phyloP scores from a whole-genome alignment of 2,113 vertebrate genomes.

The Oncorhynchus nerka region DNA sequence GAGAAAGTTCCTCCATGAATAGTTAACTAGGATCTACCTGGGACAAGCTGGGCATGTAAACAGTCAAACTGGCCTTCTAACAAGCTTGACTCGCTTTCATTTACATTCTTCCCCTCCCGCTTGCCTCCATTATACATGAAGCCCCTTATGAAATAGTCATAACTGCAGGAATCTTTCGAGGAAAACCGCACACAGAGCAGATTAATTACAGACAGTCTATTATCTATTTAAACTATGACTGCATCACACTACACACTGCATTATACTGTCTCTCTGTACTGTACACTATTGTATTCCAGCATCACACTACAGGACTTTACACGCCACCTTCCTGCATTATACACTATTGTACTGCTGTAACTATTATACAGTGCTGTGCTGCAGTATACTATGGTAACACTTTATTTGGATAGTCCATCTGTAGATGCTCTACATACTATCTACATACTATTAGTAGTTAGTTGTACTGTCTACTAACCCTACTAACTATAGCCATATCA shows the following conservation, averaged over 20 bases:
- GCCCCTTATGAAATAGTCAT: slow-evolving; percentile 62
- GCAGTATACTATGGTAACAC: background rate
- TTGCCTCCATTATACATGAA: slow-evolving; percentile 62
- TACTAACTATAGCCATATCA: background rate
- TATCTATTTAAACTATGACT: slow-evolving; percentile 33
- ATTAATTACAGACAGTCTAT: slow-evolving; percentile 48
- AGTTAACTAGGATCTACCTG: slow-evolving; percentile 61
- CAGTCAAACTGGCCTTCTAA: slow-evolving; percentile 63
- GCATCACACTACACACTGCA: slow-evolving; percentile 7
- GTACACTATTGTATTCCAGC: background rate
- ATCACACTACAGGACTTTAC: background rate
- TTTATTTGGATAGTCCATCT: no score
- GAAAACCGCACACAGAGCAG: slow-evolving; percentile 38
- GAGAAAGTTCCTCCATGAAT: slow-evolving; percentile 61
- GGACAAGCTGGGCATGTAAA: slow-evolving; percentile 64
- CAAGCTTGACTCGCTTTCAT: slow-evolving; percentile 57
- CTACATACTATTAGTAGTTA: background rate
- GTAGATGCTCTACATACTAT: no score
- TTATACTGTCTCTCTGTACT: background rate
- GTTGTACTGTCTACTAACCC: background rate
- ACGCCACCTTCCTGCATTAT: background rate
- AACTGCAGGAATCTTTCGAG: slow-evolving; percentile 52
- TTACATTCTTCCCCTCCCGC: slow-evolving; percentile 51
- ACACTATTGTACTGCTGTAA: background rate
- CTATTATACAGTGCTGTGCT: background rate